Evolutionary conservation across 2,113 vertebrate species (phyloP).

Genomic region (Burhinus bistriatus): DNA sequence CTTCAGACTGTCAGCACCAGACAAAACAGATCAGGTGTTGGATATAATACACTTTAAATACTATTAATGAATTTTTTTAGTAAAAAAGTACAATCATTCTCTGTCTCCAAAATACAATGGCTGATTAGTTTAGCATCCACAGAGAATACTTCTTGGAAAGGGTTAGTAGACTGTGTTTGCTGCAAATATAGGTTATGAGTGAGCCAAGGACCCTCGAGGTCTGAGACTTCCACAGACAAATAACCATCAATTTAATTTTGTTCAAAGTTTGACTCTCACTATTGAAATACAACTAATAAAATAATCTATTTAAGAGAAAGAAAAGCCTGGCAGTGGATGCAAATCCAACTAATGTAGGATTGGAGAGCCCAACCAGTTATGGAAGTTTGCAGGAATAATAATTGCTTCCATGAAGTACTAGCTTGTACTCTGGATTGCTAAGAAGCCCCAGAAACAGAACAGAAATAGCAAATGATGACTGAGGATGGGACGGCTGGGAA

Average conservation of each 20-base stretch:
- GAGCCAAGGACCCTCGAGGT: neutral
- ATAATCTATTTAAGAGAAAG: neutral
- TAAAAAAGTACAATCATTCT: neutral
- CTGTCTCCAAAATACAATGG: neutral
- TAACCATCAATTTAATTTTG: neutral
- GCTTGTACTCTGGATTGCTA: neutral
- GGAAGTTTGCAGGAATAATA: neutral
- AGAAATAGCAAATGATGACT: neutral
- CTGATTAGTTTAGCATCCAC: neutral
- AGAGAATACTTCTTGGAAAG: neutral
- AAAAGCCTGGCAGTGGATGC: neutral
- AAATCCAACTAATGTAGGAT: neutral
- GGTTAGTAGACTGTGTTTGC: neutral
- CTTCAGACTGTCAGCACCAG: conserved; percentile 70
- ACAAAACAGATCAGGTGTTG: neutral
- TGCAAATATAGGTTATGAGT: neutral
- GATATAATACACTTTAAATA: neutral
- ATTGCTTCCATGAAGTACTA: neutral
- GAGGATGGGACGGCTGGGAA: neutral
- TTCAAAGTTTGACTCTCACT: neutral
- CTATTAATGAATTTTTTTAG: neutral
- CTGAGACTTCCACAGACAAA: neutral
- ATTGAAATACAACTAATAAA: neutral
- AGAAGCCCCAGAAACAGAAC: neutral
- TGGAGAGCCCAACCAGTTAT: neutral